Evolutionary conservation across 2,113 vertebrate genomes (phyloP).

Genomic region (Riparia riparia): DNA sequence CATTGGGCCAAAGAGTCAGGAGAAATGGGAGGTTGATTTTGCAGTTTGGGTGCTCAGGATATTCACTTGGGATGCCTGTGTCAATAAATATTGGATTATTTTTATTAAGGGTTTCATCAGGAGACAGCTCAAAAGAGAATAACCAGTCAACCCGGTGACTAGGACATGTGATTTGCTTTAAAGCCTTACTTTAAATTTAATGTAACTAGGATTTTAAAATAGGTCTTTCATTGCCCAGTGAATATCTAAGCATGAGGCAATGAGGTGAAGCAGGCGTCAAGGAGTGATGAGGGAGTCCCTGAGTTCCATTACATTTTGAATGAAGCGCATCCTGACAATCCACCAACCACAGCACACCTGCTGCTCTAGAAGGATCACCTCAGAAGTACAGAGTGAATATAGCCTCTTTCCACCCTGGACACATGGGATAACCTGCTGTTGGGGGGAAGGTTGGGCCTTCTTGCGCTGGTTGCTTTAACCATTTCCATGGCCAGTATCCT

Average conservation of each 20-base stretch:
- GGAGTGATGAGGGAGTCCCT: fast-evolving
- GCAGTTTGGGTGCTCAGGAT: not conserved
- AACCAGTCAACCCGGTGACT: not conserved
- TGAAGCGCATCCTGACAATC: not conserved
- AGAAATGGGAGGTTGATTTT: conserved; percentile 10
- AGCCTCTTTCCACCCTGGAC: not conserved
- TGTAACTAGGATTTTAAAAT: not conserved
- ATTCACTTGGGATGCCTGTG: not conserved
- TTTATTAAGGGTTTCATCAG: not conserved
- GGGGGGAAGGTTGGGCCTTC: not conserved
- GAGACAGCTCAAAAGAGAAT: not conserved
- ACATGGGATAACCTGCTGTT: not conserved
- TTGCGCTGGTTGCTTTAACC: not conserved
- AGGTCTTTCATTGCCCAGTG: not conserved
- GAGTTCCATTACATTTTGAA: not conserved
- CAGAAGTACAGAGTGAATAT: not conserved
- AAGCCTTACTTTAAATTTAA: not conserved
- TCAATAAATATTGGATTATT: conserved; percentile 31
- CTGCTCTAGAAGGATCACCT: not conserved
- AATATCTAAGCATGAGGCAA: not conserved
- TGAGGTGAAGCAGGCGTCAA: not conserved
- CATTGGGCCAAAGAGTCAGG: conserved; percentile 3
- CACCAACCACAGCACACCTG: not conserved
- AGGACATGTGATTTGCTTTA: not conserved
- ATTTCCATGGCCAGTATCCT: not conserved